These are phyloP conservation scores for Drosophila orosa DNA, from an alignment of 1,140 invertebrate genomes.

Conservation along the genomic window DNA sequence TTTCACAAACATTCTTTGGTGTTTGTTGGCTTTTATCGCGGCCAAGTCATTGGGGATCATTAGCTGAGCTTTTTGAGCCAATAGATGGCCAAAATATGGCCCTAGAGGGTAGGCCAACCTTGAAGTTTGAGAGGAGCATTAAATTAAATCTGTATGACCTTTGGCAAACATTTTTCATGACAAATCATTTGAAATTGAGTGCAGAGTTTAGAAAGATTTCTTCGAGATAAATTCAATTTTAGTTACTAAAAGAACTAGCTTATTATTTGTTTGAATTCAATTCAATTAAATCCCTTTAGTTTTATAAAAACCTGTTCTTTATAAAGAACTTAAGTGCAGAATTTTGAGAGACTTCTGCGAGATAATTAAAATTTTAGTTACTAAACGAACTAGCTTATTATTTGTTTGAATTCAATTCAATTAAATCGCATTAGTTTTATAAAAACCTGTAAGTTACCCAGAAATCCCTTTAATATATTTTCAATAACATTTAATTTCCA, in stretches of 20 bases:
- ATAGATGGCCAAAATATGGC: background rate
- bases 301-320: background rate
- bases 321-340: background rate
- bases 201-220: background rate
- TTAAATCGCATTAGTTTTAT: background rate
- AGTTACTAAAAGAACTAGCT: background rate
- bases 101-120: conserved; percentile 40
- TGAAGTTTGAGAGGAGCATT: conserved; percentile 31
- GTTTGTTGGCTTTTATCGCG: conserved; percentile 11
- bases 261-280: background rate
- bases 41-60: conserved; percentile 36
- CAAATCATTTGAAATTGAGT: background rate
- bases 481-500: background rate
- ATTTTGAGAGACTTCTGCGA: background rate
- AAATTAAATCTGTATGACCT: background rate
- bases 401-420: background rate
- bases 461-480: background rate
- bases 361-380: background rate
- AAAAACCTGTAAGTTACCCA: background rate
- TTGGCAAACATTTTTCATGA: background rate
- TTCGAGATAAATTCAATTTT: background rate
- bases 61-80: conserved; percentile 25
- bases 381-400: too few species aligned
- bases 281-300: background rate
- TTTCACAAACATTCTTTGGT: conserved; percentile 44